Conservation (phyloP, 2,888 invertebrate genomes). For the Apoderus coryli region DNA sequence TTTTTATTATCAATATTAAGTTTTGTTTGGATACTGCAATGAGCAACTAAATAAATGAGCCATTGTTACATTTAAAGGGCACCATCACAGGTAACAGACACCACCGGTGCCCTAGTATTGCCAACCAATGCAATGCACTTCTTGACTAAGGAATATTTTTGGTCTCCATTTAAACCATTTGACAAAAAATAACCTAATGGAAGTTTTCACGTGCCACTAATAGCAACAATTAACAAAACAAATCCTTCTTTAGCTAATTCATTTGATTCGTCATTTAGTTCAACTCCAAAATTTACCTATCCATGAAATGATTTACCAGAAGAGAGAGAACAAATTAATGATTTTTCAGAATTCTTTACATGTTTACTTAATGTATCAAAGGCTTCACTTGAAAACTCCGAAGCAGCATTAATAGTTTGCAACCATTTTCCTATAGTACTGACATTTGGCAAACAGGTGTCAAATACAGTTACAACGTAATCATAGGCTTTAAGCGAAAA, state of each 20-base stretch:
- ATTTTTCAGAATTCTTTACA: background rate
- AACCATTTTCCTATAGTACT: slow-evolving; percentile 24
- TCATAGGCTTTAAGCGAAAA: slow-evolving; percentile 20
- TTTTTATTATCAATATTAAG: no score
- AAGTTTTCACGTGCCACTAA: background rate
- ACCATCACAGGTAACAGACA: background rate
- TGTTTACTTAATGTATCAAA: slow-evolving; percentile 13
- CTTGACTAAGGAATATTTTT: background rate
- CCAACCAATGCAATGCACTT: background rate
- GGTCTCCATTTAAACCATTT: background rate
- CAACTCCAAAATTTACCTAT: background rate
- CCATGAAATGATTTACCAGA: background rate
- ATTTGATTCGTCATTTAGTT: background rate
- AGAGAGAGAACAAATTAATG: no score
- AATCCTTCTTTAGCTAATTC: background rate
- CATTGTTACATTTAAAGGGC: background rate
- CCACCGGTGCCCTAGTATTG: background rate
- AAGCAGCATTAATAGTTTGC: slow-evolving; percentile 19
- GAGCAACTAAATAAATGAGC: background rate
- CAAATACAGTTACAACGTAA: slow-evolving; percentile 24
- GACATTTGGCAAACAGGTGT: slow-evolving; percentile 21
- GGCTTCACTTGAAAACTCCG: slow-evolving; percentile 22
- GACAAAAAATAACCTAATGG: background rate
- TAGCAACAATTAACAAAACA: background rate
- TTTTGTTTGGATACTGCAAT: no score